Base-by-base conservation (phyloP, 2,888 invertebrate genomes). In the Lycaena phlaeas region DNA sequence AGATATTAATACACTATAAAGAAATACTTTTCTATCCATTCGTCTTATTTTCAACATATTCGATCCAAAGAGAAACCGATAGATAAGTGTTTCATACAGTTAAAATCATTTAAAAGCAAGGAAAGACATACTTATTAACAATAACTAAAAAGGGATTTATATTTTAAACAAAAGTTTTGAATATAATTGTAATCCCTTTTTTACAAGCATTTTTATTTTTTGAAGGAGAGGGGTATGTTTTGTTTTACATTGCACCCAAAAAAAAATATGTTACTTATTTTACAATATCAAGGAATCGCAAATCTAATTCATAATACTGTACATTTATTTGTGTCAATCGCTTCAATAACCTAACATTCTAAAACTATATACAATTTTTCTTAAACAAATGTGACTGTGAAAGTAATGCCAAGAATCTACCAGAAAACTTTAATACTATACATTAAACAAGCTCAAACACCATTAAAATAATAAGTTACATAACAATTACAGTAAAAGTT, bases 1-100 rank as follows among this genome's bases (percentile, higher is more conserved):
- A 38, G 25, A 17, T 31, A 40, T 26, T 31, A 15, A 27, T 40
- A 31, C 11, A 25, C 22, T 34, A 22, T 26, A 22, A 18, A 28
- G 38, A 38, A 31, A 40, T 39, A 47, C 38, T 11, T 22, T 39
- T 39, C 36, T 29, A 36, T 39, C 42, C 28, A 39, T 29, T 10
- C 11, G 31, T 31, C 31, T 31, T 15, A 11, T 7, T n/a, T 14
- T n/a, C n/a, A n/a, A n/a, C 22, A 22, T 7, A 22, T 18, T 22
- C 7, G 12, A 18, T 34, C 6, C 18, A 18, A n/a, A 34, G 12
- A 22, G 6, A 29, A 14, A 34, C 12, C 22, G 34, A 34, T 22
- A 12, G 34, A 12, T 18, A 34, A 34, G 34, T 22, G 22, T 34
- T 34, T 34, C 22, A 12, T 9, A 22, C 34, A 22, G 3, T 11